These are phyloP conservation scores for Geotrupes spiniger DNA, from an alignment of 2,888 invertebrate species.

Conservation along the genomic window DNA sequence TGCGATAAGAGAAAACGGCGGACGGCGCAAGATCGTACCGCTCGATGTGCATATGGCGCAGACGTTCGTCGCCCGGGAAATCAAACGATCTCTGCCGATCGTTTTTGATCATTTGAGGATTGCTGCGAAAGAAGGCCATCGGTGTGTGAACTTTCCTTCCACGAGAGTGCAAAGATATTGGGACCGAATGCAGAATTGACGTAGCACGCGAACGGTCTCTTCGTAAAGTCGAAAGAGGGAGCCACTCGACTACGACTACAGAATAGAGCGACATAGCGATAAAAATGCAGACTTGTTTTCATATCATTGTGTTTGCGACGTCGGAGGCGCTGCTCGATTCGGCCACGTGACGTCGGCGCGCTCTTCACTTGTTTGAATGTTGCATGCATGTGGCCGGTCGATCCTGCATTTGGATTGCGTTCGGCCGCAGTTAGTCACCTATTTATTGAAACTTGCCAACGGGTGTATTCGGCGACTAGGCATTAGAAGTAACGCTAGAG, in stretches of 20 bases:
- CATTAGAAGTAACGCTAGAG: background rate
- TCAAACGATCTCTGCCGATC: conserved; percentile 15
- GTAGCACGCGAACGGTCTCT: conserved; percentile 33
- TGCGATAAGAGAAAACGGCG: conserved; percentile 44
- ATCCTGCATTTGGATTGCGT: conserved; percentile 9
- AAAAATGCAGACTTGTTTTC: conserved; percentile 33
- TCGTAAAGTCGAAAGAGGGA: no score
- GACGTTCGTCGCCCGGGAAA: conserved; percentile 13
- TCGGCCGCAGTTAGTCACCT: background rate
- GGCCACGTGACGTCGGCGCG: conserved; percentile 35
- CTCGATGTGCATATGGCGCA: conserved; percentile 18
- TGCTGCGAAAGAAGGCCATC: conserved; percentile 46
- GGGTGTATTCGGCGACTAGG: background rate
- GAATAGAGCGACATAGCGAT: conserved; percentile 10
- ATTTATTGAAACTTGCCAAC: background rate
- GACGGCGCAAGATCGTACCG: conserved; percentile 19
- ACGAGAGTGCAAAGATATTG: conserved; percentile 42
- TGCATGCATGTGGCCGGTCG: conserved; percentile 39
- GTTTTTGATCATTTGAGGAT: conserved; percentile 12
- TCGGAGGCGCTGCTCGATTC: conserved; percentile 38
- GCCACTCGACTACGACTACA: no score
- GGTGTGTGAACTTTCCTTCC: conserved; percentile 44
- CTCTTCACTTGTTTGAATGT: conserved; percentile 44
- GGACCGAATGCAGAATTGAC: conserved; percentile 24
- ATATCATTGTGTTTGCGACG: conserved; percentile 21